Evolutionary conservation across 2,888 invertebrate genomes (phyloP), one percentile per base, ranked within the genome.

Genomic region (Bruchidius siliquastri): DNA sequence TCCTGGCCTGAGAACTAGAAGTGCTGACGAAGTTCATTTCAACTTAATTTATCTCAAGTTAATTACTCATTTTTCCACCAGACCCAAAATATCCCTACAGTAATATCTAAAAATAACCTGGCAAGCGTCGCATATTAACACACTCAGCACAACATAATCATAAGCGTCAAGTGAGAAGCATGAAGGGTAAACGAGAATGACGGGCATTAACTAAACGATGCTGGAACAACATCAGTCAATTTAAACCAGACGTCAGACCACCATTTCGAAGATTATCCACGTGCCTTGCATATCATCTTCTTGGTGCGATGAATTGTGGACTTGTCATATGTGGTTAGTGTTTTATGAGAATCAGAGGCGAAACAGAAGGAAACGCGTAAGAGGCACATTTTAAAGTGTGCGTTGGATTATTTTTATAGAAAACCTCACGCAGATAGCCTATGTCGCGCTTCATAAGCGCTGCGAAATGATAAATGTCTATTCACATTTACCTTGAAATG

Each of bases 171-270:
- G 49, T 49, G 49, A 49, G 49, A 8, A 49, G 18, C 49, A 18
- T 18, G 49, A 49, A 18, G 49, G 49, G 49, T 49, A 49, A 49
- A 49, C 49, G 49, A 49, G 49, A 13, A 13, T 49, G 49, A 49
- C 49, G 49, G 3, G 49, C 18, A 18, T 49, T 49, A 49, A 18
- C 10, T 13, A 49, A 49, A 49, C 18, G 49, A 49, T 49, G 49
- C 71, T 69, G 68, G 71, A 73, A 71, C 71, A 71, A 49, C 68
- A 73, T 22, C 73, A 22, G 68, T 73, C 32, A 10, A 69, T 68
- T 71, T 22, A 68, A 68, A 22, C 21, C 49, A 13, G 49, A 49
- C 49, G 49, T 1, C 49, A 13, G 49, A 49, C 49, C 49, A 49
- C 49, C 49, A 8, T 49, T 49, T 49, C 8, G 49, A 49, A 3